phyloP scores from a whole-genome alignment of 2,888 invertebrate species.

The Lasioglossum morio region DNA sequence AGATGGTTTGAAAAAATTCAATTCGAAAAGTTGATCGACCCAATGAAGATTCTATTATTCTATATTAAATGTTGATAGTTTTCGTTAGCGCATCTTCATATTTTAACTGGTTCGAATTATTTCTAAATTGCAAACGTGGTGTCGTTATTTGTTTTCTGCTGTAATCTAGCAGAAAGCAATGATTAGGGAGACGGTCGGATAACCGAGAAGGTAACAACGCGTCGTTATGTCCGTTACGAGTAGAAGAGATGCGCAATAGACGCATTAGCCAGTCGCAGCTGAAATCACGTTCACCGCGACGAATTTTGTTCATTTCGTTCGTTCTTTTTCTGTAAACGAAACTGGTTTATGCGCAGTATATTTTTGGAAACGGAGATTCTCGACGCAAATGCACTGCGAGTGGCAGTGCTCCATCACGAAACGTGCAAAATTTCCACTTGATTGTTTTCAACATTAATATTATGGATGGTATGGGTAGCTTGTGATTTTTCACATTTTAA shows the following conservation, averaged over 20 bases:
- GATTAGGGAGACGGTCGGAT: background rate
- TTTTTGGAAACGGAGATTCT: background rate
- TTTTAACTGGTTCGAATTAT: background rate
- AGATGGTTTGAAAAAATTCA: too few relatives aligned
- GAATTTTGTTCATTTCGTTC: background rate
- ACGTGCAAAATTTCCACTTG: background rate
- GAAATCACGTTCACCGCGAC: background rate
- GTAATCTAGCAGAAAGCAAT: background rate
- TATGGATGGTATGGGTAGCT: too few relatives aligned
- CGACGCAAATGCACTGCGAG: background rate
- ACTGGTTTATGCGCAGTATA: background rate
- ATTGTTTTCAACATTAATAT: background rate
- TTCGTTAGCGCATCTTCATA: background rate
- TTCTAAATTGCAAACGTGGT: background rate
- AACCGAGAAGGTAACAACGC: background rate
- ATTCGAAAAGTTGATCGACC: background rate
- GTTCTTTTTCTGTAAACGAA: background rate
- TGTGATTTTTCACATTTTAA: too few relatives aligned
- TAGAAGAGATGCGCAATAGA: background rate
- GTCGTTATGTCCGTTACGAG: background rate
- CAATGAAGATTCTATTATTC: too few relatives aligned
- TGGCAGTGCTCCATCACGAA: background rate
- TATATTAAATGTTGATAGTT: background rate
- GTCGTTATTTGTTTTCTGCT: background rate
- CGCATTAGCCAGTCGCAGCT: background rate